Percentiles rank a stretch among this genome's conserved stretches.
Conservation (phyloP, 2,797 vertebrate species). For the Bradypus variegatus region DNA sequence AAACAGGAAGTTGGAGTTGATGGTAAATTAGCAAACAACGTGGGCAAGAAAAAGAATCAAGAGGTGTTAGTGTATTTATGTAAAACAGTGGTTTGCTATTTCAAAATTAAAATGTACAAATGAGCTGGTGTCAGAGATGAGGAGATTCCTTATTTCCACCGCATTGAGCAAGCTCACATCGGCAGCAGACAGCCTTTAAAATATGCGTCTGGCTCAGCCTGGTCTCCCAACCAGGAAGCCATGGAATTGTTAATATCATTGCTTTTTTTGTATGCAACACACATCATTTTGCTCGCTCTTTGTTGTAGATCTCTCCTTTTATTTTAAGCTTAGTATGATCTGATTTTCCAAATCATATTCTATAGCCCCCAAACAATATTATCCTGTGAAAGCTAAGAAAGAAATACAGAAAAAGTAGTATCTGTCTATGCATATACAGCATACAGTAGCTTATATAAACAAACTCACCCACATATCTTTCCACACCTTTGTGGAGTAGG, state of each 20-base stretch:
- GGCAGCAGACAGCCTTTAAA: conserved; percentile 93
- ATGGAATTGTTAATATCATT: conserved; percentile 85
- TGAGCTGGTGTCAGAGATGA: conserved; percentile 76
- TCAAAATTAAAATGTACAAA: conserved; percentile 77
- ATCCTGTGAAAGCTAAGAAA: conserved; percentile 33
- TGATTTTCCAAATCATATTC: conserved; percentile 86
- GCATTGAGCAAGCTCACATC: conserved; percentile 84
- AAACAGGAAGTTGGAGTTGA: conserved; percentile 64
- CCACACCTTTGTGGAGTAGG: conserved; percentile 41
- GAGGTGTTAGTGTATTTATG: conserved; percentile 67
- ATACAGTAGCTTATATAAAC: conserved; percentile 28
- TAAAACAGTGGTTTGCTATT: conserved; percentile 74
- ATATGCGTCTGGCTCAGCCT: conserved; percentile 95
- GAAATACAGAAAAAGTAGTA: conserved; percentile 33
- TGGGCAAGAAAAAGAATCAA: conserved; percentile 54
- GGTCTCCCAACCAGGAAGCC: conserved; percentile 84
- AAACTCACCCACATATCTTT: conserved; percentile 1
- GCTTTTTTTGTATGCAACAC: conserved; percentile 79
- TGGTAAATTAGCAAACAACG: conserved; percentile 70
- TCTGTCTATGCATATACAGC: background rate
- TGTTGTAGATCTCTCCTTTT: conserved; percentile 79
- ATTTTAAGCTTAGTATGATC: conserved; percentile 80
- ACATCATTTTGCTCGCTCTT: conserved; percentile 78
- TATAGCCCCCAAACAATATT: conserved; percentile 72
- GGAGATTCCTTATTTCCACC: conserved; percentile 89